Base-by-base conservation (phyloP, 2,888 invertebrate genomes). In the Pegoplata infirma region DNA sequence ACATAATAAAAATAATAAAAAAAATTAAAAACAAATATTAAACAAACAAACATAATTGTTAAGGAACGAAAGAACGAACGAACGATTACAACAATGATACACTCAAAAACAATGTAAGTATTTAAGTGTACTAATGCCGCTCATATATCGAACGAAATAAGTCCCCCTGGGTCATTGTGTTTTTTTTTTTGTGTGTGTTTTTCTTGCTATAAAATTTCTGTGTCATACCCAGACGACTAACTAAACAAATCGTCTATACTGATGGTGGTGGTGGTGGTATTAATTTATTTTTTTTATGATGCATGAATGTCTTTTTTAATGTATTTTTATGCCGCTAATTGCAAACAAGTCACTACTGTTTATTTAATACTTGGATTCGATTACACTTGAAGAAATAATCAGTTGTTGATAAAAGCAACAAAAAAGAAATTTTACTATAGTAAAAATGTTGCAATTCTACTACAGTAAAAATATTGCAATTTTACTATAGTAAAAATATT, bases 271-370 rank as follows among this genome's bases (percentile, higher is more conserved):
- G n/a, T 51, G 16, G n/a, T 40, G 14, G 47, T 49, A 36, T 32
- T 44, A 23, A 55, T 61, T 53, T 51, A 8, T 53, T 23, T 46
- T 28, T 61, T 44, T 32, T 55, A 47, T 53, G 59, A 53, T 74
- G 47, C 61, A 36, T 66, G 66, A 59, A 66, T 69, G 74, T 61
- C 69, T 74, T 61, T 71, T 69, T 66, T 44, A 74, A 74, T 69
- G 71, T 55, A 75, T 75, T 79, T n/a, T 75, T 61, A 71, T 75
- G 79, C 79, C 79, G 79, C 79, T 79, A 75, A 75, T 67, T 79
- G 79, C 75, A 75, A 79, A 64, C 79, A 75, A 79, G 71, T 79
- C 79, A 75, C 71, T 68, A 71, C 69, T 69, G 66, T 75, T 74
- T 75, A 32, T 71, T 75, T 75, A 61, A 67, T 75, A 59, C 44